Percentiles rank a stretch among this genome's conserved stretches.
phyloP scores from a whole-genome alignment of 2,797 vertebrate genomes.

The Dendrocincla fuliginosa region DNA sequence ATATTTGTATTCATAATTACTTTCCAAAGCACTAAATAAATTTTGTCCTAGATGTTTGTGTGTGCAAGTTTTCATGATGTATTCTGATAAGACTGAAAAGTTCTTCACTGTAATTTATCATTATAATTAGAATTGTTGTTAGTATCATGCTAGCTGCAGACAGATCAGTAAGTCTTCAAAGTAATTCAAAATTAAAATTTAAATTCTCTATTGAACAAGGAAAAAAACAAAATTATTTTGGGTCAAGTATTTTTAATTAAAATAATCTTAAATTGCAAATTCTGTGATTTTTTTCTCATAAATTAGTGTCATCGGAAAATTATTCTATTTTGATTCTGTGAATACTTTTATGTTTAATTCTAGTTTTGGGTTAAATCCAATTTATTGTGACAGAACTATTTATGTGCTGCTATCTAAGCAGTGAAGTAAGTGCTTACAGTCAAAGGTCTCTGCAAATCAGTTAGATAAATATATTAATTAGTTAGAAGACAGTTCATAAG shows the following conservation, averaged over 20 bases:
- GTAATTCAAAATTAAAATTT: neutral
- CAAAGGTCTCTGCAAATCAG: neutral
- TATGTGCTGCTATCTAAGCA: neutral
- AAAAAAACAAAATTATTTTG: neutral
- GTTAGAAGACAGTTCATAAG: neutral
- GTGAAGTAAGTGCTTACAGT: neutral
- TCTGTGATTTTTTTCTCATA: neutral
- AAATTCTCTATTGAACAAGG: neutral
- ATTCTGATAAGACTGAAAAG: neutral
- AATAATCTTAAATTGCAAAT: neutral
- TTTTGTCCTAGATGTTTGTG: neutral
- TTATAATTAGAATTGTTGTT: neutral
- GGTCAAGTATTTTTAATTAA: neutral
- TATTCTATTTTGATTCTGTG: neutral
- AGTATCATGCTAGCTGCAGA: neutral
- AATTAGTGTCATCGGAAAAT: neutral
- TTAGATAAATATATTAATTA: conserved; percentile 53
- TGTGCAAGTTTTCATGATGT: neutral
- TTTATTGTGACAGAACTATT: neutral
- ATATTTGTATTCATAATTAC: neutral
- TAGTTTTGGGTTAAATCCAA: neutral
- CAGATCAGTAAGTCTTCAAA: neutral
- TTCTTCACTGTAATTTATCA: neutral
- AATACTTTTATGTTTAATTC: neutral
- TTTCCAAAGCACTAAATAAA: conserved; percentile 1